phyloP scores from a whole-genome alignment of 2,888 invertebrate genomes.

The Lampropteryx suffumata region DNA sequence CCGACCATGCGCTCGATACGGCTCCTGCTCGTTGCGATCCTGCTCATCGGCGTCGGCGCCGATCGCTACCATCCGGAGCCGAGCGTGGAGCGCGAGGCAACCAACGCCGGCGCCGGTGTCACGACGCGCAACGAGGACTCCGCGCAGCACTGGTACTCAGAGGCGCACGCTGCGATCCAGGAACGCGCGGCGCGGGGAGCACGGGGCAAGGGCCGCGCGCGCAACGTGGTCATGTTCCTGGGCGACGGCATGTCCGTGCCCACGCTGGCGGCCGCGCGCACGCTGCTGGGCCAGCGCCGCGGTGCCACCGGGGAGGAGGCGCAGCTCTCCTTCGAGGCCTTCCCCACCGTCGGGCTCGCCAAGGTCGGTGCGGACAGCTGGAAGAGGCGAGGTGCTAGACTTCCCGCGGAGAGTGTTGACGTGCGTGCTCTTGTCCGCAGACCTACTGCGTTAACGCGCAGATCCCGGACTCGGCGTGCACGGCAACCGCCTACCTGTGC shows the following conservation, averaged over 20 bases:
- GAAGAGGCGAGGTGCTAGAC: too few relatives aligned
- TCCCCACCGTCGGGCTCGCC: conserved; percentile 78
- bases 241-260: conserved; percentile 89
- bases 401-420: not conserved
- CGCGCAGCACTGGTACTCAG: conserved; percentile 31
- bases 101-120: conserved; percentile 17
- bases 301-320: conserved; percentile 81
- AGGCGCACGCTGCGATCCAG: conserved; percentile 29
- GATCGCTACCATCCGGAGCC: conserved; percentile 28
- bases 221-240: conserved; percentile 86
- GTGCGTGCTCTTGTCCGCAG: conserved; percentile 44
- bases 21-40: conserved; percentile 2
- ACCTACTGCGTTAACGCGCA: conserved; percentile 83
- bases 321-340: conserved; percentile 82
- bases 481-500: conserved; percentile 85
- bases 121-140: conserved; percentile 15
- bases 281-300: conserved; percentile 82
- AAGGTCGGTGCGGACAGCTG: conserved; percentile 35
- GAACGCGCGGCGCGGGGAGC: conserved; percentile 20
- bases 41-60: conserved; percentile 3
- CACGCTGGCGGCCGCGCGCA: conserved; percentile 84
- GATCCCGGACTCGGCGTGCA: conserved; percentile 87
- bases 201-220: conserved; percentile 50
- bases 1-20: conserved; percentile 18
- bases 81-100: not conserved